A percentile compares a stretch with the other conserved stretches of the same genome.
phyloP scores from a whole-genome alignment of 2,113 vertebrate species.

The Tachycineta bicolor region DNA sequence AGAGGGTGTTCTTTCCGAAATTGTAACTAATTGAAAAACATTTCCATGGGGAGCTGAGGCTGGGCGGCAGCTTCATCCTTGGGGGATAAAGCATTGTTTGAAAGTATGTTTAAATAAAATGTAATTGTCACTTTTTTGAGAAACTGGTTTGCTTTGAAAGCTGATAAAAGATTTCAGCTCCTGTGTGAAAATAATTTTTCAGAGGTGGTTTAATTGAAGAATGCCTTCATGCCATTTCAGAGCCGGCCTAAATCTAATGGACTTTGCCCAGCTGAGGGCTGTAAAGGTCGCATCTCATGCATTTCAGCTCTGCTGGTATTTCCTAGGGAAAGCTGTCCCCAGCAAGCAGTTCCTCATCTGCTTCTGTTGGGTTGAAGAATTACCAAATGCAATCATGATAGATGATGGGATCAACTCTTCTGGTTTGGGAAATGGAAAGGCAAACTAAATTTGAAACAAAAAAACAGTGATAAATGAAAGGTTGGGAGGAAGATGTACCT shows the following conservation, averaged over 20 bases:
- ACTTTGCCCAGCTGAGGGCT: background rate
- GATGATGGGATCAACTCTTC: background rate
- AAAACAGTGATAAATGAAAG: background rate
- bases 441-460: background rate
- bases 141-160: conserved; percentile 3
- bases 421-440: background rate
- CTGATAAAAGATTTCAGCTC: background rate
- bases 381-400: background rate
- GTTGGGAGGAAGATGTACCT: background rate
- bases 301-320: background rate
- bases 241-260: background rate
- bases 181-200: background rate
- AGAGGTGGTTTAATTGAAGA: background rate
- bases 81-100: conserved; percentile 33
- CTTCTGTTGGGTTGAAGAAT: background rate
- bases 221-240: background rate
- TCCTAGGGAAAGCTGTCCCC: background rate
- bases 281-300: background rate
- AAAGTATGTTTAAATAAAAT: conserved; percentile 4
- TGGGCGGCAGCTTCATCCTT: background rate
- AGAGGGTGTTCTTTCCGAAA: background rate
- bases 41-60: background rate
- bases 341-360: background rate
- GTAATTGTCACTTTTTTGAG: background rate
- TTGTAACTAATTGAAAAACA: conserved; percentile 1